Evolutionary conservation across 2,797 vertebrate genomes (phyloP).

Genomic region (Sebastes umbrosus): DNA sequence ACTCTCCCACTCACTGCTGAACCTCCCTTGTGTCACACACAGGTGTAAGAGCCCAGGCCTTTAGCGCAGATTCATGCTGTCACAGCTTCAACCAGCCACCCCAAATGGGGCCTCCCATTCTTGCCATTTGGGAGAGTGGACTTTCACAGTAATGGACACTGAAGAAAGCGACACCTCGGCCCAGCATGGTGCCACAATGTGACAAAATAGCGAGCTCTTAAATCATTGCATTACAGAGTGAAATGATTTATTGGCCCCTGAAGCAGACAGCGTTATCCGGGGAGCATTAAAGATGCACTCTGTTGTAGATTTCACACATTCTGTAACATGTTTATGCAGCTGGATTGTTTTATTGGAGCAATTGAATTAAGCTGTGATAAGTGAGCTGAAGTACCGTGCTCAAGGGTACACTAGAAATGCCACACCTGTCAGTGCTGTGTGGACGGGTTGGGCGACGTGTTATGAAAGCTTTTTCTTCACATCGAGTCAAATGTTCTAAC

Average conservation of each 20-base stretch:
- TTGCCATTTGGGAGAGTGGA: slow-evolving; percentile 83
- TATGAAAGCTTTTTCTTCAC: slow-evolving; percentile 27
- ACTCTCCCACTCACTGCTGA: slow-evolving; percentile 60
- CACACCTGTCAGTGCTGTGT: slow-evolving; percentile 65
- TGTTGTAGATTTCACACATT: slow-evolving; percentile 83
- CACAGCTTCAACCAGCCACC: slow-evolving; percentile 56
- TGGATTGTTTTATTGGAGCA: slow-evolving; percentile 86
- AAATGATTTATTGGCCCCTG: slow-evolving; percentile 80
- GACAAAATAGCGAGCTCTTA: slow-evolving; percentile 77
- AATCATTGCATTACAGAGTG: slow-evolving; percentile 75
- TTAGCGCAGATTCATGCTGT: slow-evolving; percentile 63
- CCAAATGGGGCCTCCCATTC: slow-evolving; percentile 80
- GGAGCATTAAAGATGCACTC: slow-evolving; percentile 77
- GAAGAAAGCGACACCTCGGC: slow-evolving; percentile 80
- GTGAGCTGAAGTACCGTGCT: slow-evolving; percentile 73
- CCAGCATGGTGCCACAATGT: slow-evolving; percentile 78
- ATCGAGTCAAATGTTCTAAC: slow-evolving; percentile 20
- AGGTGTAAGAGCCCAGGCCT: slow-evolving; percentile 74
- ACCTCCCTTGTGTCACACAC: slow-evolving; percentile 70
- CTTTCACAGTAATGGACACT: slow-evolving; percentile 81
- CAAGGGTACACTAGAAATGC: slow-evolving; percentile 67
- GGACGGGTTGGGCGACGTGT: slow-evolving; percentile 16
- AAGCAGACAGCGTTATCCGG: slow-evolving; percentile 69
- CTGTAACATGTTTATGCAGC: slow-evolving; percentile 86
- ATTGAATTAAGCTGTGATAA: slow-evolving; percentile 81